phyloP scores from a whole-genome alignment of 2,797 vertebrate species.

The Sebastes minor region DNA sequence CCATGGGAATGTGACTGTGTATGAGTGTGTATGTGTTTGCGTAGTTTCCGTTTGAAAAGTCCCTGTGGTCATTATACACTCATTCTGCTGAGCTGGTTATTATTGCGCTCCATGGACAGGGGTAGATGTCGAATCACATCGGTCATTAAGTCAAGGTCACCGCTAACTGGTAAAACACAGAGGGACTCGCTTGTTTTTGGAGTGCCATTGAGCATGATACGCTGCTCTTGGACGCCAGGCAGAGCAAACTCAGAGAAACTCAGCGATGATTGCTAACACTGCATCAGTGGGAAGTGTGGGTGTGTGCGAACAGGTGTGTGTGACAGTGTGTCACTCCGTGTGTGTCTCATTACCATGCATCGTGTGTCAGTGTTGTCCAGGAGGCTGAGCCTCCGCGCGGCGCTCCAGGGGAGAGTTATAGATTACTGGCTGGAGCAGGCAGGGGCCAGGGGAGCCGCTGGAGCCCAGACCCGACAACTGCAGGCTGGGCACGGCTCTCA shows the following conservation, averaged over 20 bases:
- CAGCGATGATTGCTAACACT: slow-evolving; percentile 37
- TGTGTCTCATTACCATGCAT: slow-evolving; percentile 80
- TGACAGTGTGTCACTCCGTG: slow-evolving; percentile 51
- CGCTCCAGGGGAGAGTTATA: slow-evolving; percentile 78
- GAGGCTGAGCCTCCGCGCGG: slow-evolving; percentile 68
- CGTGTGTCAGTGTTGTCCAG: slow-evolving; percentile 73
- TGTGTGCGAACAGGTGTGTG: slow-evolving; percentile 65
- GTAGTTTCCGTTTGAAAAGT: slow-evolving; percentile 59
- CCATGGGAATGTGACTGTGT: slow-evolving; percentile 56
- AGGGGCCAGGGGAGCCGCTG: slow-evolving; percentile 67
- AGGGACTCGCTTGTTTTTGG: slow-evolving; percentile 15
- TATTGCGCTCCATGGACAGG: slow-evolving; percentile 38
- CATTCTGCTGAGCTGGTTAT: slow-evolving; percentile 72
- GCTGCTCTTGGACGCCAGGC: background rate
- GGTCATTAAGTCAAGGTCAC: slow-evolving; percentile 66
- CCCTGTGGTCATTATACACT: slow-evolving; percentile 71
- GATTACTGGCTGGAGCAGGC: slow-evolving; percentile 77
- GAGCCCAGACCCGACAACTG: slow-evolving; percentile 80
- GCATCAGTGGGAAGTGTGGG: slow-evolving; percentile 51
- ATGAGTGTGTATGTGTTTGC: slow-evolving; percentile 36
- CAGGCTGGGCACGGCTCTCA: slow-evolving; percentile 89
- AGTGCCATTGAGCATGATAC: background rate
- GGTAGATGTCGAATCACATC: slow-evolving; percentile 56
- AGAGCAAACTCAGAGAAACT: slow-evolving; percentile 41
- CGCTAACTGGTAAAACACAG: slow-evolving; percentile 16